Base-by-base conservation (phyloP, 2,797 vertebrate genomes). In the Meda fulgida region DNA sequence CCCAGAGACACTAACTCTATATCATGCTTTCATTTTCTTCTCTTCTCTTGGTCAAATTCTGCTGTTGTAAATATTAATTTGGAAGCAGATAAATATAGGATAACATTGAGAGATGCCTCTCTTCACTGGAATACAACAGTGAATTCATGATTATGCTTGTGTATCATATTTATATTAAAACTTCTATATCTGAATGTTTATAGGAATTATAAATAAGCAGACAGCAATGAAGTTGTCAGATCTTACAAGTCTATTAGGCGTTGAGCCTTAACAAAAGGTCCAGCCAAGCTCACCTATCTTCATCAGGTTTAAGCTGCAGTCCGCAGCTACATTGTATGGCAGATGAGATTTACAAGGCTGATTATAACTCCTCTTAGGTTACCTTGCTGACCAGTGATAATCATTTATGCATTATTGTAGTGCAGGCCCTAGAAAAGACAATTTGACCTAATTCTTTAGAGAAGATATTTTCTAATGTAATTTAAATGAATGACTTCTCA, bases 331-430 rank as follows among this genome's bases (percentile, higher is more conserved):
- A 80, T 69, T 40, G 21, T 34, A 83, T 88, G 85, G 86, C 84
- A 80, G 79, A 84, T 84, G 66, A 90, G 87, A 90, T 90, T 88
- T 86, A 87, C 87, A 89, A 80, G 75, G 19, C 65, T 11, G 89
- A 89, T 88, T 89, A 83, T 88, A 84, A 72, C 60, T 31, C 29
- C 19, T 48, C 87, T 89, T 76, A 77, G 43, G 79, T 89, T 88
- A 84, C 89, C 19, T 70, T 40, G 16, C 51, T 63, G n/a, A 82
- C 78, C 75, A 36, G 16, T 51, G 70, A 78, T 66, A 58, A 77
- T 40, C 16, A 83, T 88, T 19, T 77, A 36, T 86, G 38, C 31
- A 38, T 51, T 84, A 84, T 72, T 67, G 21, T 40, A 67, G 21
- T 29, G 23, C 46, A 48, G 51, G 19, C 48, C 26, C 13, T 75